phyloP scores from a whole-genome alignment of 2,888 invertebrate species.

The Atethmia centrago region DNA sequence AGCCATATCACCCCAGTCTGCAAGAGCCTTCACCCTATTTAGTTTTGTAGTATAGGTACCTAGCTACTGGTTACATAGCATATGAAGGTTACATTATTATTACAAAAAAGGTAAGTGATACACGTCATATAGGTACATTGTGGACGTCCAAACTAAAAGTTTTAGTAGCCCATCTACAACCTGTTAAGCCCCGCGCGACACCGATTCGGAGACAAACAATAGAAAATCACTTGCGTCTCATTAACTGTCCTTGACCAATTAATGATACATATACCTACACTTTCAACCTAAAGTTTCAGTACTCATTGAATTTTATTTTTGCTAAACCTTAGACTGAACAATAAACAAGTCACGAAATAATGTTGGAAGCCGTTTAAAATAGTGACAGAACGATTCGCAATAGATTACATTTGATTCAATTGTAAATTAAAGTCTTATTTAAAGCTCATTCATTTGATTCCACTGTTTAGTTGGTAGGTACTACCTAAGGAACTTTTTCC shows the following conservation, averaged over 20 bases:
- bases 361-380: conserved; percentile 27
- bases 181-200: too few species aligned
- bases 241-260: too few species aligned
- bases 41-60: too few species aligned
- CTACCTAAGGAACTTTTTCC: background rate
- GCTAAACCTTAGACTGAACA: conserved; percentile 50
- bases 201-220: too few species aligned
- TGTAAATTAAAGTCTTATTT: conserved; percentile 8
- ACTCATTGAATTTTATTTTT: conserved; percentile 37
- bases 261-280: background rate
- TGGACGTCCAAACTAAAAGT: background rate
- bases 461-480: background rate
- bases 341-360: conserved; percentile 51
- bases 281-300: background rate
- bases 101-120: too few species aligned
- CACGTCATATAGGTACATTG: too few species aligned
- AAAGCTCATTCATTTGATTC: background rate
- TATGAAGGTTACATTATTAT: too few species aligned
- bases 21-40: too few species aligned
- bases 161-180: too few species aligned
- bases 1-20: too few species aligned
- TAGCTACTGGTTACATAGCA: too few species aligned
- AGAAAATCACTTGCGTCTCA: too few species aligned
- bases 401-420: conserved; percentile 27
- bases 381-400: conserved; percentile 13